phyloP scores from a whole-genome alignment of 2,888 invertebrate genomes.

The Eupithecia inturbata region DNA sequence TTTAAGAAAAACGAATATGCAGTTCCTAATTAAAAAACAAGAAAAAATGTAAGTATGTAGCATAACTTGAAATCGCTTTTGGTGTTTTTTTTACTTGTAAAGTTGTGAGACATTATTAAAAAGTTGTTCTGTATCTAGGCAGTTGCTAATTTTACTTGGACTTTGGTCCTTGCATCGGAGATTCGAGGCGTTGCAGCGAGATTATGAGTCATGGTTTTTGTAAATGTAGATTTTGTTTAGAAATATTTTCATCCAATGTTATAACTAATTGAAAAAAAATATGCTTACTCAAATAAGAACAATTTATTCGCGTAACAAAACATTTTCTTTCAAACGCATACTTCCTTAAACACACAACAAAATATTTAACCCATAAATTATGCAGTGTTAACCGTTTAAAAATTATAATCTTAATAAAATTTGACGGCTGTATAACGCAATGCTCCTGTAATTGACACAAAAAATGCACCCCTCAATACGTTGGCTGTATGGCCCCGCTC shows the following conservation, averaged over 20 bases:
- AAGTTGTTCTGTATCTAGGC: background rate
- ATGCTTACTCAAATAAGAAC: background rate
- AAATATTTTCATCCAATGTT: background rate
- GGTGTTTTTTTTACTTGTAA: background rate
- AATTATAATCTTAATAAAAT: constrained; percentile 72
- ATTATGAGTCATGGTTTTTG: constrained; percentile 18
- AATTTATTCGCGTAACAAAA: background rate
- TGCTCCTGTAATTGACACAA: constrained; percentile 70
- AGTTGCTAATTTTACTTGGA: constrained; percentile 13
- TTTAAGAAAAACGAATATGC: background rate
- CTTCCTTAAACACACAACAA: constrained; percentile 38
- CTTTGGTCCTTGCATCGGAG: constrained; percentile 23
- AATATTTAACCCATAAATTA: constrained; percentile 53
- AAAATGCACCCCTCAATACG: constrained; percentile 72
- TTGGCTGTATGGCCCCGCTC: constrained; percentile 51
- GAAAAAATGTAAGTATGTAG: background rate
- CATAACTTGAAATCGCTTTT: background rate
- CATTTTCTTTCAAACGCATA: constrained; percentile 8
- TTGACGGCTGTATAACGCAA: constrained; percentile 56
- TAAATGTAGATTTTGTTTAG: constrained; percentile 2
- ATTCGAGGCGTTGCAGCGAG: background rate
- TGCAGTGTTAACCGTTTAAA: constrained; percentile 60
- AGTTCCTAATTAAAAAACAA: background rate
- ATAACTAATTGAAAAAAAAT: background rate
- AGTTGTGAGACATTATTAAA: background rate